Evolutionary conservation across 2,113 vertebrate species (phyloP).

Genomic region (Siniperca chuatsi): DNA sequence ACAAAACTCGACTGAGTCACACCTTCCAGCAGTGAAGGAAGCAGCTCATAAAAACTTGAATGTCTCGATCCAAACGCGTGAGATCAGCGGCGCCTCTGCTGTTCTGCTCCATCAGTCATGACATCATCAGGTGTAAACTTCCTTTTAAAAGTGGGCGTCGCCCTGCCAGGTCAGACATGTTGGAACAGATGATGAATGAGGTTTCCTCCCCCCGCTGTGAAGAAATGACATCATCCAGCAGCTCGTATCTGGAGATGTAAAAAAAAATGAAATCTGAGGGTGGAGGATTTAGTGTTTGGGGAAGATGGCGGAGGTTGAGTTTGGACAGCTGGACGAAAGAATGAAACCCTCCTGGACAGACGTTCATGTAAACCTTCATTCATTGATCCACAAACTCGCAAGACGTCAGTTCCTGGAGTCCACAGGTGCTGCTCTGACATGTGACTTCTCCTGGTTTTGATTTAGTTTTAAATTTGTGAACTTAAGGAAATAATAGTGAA

Average conservation of each 20-base stretch:
- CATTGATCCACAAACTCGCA: neutral
- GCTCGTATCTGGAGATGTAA: neutral
- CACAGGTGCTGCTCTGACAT: neutral
- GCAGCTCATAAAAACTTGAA: neutral
- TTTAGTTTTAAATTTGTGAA: neutral
- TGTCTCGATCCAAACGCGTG: neutral
- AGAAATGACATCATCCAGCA: slow-evolving; percentile 48
- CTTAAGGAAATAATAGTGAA: neutral
- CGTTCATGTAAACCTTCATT: neutral
- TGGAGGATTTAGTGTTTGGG: neutral
- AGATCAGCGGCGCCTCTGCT: neutral
- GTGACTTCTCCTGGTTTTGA: neutral
- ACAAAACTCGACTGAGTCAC: neutral
- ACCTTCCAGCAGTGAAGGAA: neutral
- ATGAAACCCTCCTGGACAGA: neutral
- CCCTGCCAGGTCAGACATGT: neutral
- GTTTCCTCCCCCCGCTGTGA: neutral
- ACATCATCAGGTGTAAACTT: slow-evolving; percentile 29
- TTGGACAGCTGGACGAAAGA: slow-evolving; percentile 15
- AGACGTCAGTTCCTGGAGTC: neutral
- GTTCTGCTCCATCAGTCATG: slow-evolving; percentile 5
- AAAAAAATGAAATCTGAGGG: too few species aligned
- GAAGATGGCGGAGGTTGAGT: neutral
- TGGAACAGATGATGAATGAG: slow-evolving; percentile 13
- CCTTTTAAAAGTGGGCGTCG: neutral